Evolutionary conservation across 2,888 invertebrate species (phyloP).

Genomic region (Agrotis exclamationis): DNA sequence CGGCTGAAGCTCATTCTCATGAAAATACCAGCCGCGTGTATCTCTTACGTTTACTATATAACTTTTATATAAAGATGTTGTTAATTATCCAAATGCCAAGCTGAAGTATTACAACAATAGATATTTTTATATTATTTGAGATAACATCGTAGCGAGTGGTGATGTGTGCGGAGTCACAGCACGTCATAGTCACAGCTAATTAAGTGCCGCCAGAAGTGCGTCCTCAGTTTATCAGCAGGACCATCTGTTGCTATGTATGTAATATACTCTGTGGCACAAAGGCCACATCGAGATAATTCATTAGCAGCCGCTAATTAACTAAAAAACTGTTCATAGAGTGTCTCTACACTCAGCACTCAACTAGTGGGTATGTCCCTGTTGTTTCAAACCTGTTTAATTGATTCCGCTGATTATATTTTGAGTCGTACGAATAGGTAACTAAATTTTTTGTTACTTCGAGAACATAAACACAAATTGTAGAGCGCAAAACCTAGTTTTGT

Average conservation of each 20-base stretch:
- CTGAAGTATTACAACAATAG: constrained; percentile 22
- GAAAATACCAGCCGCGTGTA: constrained; percentile 35
- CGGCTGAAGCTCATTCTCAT: constrained; percentile 33
- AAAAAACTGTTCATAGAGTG: constrained; percentile 46
- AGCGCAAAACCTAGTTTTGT: not conserved
- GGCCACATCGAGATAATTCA: constrained; percentile 45
- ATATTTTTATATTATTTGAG: constrained; percentile 2
- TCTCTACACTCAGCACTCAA: constrained; percentile 24
- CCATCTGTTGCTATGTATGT: constrained; percentile 36
- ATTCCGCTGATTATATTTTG: constrained; percentile 20
- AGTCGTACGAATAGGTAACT: not conserved
- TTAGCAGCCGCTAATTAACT: constrained; percentile 55
- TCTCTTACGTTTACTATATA: constrained; percentile 6
- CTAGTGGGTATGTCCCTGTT: constrained; percentile 12
- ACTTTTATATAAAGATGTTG: not conserved
- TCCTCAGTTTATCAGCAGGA: constrained; percentile 35
- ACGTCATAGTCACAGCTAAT: constrained; percentile 35
- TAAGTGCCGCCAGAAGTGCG: constrained; percentile 28
- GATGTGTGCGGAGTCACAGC: constrained; percentile 21
- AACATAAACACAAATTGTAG: constrained; percentile 13
- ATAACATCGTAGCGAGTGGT: constrained; percentile 17
- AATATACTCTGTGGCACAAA: constrained; percentile 33
- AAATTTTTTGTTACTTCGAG: constrained; percentile 20
- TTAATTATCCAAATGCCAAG: constrained; percentile 22
- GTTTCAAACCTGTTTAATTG: constrained; percentile 42